Evolutionary conservation across 2,113 vertebrate species (phyloP).

Genomic region (Cyprinodon tularosa): DNA sequence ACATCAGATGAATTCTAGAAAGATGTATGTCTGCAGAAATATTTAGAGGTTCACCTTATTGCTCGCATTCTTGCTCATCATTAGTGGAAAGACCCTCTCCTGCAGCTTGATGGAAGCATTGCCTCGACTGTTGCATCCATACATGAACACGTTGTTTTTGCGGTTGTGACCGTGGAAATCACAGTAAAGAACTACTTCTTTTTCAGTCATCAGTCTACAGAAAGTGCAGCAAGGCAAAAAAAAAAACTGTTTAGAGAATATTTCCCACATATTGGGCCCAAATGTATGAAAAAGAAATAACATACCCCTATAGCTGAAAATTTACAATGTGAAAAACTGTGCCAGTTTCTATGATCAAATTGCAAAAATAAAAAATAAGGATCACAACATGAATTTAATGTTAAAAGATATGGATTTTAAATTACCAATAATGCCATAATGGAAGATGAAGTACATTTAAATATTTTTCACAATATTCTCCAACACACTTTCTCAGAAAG

Average conservation of each 20-base stretch:
- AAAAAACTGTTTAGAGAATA: not conserved
- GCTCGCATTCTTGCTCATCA: conserved; percentile 93
- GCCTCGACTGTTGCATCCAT: conserved; percentile 80
- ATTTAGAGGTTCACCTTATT: conserved; percentile 81
- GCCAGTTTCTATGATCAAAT: too few relatives aligned
- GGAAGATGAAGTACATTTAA: too few relatives aligned
- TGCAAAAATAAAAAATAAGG: too few relatives aligned
- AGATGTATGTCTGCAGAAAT: not conserved
- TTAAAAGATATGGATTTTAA: too few relatives aligned
- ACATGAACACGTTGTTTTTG: conserved; percentile 93
- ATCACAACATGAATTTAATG: too few relatives aligned
- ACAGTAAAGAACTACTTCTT: conserved; percentile 88
- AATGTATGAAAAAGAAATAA: too few relatives aligned
- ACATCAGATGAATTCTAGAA: not conserved
- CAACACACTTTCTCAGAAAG: too few relatives aligned
- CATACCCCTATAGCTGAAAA: too few relatives aligned
- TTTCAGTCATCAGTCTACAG: conserved; percentile 83
- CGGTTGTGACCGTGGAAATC: conserved; percentile 94
- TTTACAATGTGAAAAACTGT: too few relatives aligned
- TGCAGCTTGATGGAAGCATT: conserved; percentile 61
- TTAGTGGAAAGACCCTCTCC: conserved; percentile 89
- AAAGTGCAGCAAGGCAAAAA: not conserved
- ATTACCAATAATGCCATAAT: too few relatives aligned
- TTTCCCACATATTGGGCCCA: too few relatives aligned
- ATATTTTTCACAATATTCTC: too few relatives aligned